These are phyloP conservation scores for Erpobdella octoculata DNA, from an alignment of 2,888 invertebrate species.

Conservation along the genomic window DNA sequence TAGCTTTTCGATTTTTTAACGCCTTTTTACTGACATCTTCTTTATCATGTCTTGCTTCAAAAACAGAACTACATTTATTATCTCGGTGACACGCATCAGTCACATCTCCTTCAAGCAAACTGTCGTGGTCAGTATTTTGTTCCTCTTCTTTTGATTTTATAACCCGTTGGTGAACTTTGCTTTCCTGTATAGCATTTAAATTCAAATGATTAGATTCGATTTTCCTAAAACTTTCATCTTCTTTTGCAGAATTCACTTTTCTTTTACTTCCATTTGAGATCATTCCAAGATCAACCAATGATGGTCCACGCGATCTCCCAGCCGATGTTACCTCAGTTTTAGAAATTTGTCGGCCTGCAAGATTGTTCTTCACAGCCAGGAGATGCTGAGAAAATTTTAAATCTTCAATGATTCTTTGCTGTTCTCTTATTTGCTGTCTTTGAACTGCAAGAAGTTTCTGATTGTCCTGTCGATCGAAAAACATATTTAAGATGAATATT, in stretches of 20 bases:
- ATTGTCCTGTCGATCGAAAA: constrained; percentile 46
- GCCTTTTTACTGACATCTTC: neutral
- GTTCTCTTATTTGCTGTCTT: constrained; percentile 44
- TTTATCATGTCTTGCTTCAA: neutral
- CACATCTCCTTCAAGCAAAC: neutral
- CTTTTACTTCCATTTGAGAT: no score
- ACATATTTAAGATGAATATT: no score
- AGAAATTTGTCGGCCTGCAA: no score
- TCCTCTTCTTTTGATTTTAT: neutral
- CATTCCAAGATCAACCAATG: no score
- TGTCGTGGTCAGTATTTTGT: neutral
- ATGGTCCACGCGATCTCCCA: neutral
- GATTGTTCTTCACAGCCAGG: no score
- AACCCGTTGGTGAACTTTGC: neutral
- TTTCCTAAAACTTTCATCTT: no score
- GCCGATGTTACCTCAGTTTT: constrained; percentile 25
- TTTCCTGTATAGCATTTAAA: no score
- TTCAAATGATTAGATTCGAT: no score
- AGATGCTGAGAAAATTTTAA: constrained; percentile 39
- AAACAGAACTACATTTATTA: no score
- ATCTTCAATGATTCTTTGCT: constrained; percentile 40
- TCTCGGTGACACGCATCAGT: neutral
- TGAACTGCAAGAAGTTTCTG: constrained; percentile 47
- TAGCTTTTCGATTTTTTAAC: no score
- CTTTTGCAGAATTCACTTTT: no score